phyloP scores from a whole-genome alignment of 2,888 invertebrate genomes.

The Miltochrista miniata region DNA sequence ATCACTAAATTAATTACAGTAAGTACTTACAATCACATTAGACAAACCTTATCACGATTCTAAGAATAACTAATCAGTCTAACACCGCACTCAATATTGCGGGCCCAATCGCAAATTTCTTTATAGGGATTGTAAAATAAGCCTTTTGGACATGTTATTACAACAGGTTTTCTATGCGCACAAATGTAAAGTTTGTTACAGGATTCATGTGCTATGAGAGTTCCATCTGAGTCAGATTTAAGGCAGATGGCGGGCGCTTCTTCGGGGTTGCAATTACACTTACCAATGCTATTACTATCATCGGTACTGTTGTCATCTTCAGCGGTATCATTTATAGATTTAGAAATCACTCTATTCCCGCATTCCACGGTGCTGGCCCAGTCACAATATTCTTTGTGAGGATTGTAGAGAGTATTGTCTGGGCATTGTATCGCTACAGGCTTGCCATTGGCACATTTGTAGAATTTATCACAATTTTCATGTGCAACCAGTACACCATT shows the following conservation, averaged over 20 bases:
- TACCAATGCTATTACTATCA: conserved; percentile 9
- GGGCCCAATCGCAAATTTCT: conserved; percentile 32
- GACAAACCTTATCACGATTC: conserved; percentile 12
- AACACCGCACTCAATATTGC: conserved; percentile 34
- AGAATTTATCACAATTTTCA: conserved; percentile 40
- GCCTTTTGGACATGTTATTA: conserved; percentile 13
- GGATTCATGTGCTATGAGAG: conserved; percentile 33
- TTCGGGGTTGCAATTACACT: no score
- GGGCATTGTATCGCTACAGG: conserved; percentile 29
- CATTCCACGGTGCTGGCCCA: conserved; percentile 34
- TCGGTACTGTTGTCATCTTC: conserved; percentile 1
- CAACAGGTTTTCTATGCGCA: conserved; percentile 27
- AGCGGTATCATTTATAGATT: not conserved
- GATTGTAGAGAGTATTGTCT: conserved; percentile 23
- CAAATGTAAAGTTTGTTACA: conserved; percentile 42
- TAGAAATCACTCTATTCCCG: conserved; percentile 21
- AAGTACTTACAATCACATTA: no score
- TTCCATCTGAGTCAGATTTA: conserved; percentile 22
- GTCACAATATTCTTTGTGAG: conserved; percentile 30
- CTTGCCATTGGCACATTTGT: conserved; percentile 31
- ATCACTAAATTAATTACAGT: no score
- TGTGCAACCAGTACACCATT: conserved; percentile 31
- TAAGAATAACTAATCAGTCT: conserved; percentile 12
- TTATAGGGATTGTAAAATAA: conserved; percentile 28
- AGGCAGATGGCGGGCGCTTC: conserved; percentile 39